A percentile compares a stretch with the other conserved stretches of the same genome.
These are phyloP conservation scores for Dugesia japonica DNA, from an alignment of 2,888 invertebrate species.

Conservation along the genomic window DNA sequence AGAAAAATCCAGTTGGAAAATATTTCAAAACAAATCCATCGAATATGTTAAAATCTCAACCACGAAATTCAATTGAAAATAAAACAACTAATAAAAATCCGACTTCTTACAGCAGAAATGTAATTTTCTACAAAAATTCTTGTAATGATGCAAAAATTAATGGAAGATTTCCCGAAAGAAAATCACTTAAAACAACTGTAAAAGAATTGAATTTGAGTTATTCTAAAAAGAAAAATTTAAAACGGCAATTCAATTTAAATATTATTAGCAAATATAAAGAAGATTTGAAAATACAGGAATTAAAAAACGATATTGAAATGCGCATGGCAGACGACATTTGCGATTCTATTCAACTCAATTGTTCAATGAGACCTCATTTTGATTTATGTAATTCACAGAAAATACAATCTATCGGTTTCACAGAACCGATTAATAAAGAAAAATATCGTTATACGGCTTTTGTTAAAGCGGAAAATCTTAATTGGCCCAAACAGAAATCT, in stretches of 20 bases:
- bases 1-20: not conserved
- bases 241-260: not conserved
- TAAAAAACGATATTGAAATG: not conserved
- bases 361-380: not conserved
- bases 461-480: not conserved
- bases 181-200: not conserved
- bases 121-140: no score
- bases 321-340: not conserved
- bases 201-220: not conserved
- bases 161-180: not conserved
- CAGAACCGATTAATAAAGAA: not conserved
- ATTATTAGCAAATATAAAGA: not conserved
- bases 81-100: not conserved
- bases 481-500: not conserved
- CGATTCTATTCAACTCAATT: not conserved
- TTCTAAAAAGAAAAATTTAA: not conserved
- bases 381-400: not conserved
- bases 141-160: no score
- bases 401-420: not conserved
- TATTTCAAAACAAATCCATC: no score
- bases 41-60: not conserved
- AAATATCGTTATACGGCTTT: not conserved
- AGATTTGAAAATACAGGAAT: not conserved
- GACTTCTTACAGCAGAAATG: no score
- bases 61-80: not conserved